phyloP scores from a whole-genome alignment of 1,140 invertebrate species.

The Neelides sp. region DNA sequence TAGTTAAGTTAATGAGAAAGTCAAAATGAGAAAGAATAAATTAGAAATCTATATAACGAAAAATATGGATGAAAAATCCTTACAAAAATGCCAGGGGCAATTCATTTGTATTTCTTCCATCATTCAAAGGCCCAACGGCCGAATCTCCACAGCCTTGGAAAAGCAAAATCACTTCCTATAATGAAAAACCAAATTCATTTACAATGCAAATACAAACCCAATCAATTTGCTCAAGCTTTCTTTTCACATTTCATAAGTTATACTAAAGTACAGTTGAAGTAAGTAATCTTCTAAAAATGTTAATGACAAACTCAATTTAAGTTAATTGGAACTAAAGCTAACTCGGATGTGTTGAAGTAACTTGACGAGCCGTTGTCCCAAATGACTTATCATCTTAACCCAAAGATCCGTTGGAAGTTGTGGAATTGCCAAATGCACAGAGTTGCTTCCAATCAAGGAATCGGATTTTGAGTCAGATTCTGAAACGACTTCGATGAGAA shows the following conservation, averaged over 20 bases:
- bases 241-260: too few species aligned
- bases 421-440: slow-evolving; percentile 23
- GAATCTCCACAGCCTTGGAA: slow-evolving; percentile 28
- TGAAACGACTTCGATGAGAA: slow-evolving; percentile 27
- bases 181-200: slow-evolving; percentile 3
- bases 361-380: slow-evolving; percentile 21
- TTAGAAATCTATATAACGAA: neutral
- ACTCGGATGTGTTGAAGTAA: slow-evolving; percentile 23
- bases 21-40: neutral
- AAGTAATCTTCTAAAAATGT: neutral
- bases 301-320: neutral
- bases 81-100: slow-evolving; percentile 2
- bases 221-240: too few species aligned
- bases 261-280: neutral
- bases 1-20: slow-evolving; percentile 1
- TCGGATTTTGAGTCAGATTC: slow-evolving; percentile 28
- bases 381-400: slow-evolving; percentile 27
- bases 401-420: slow-evolving; percentile 21
- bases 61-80: neutral
- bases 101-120: slow-evolving; percentile 1
- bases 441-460: slow-evolving; percentile 20
- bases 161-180: slow-evolving; percentile 24
- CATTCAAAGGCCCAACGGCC: slow-evolving; percentile 17
- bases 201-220: too few species aligned
- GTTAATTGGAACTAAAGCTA: neutral